phyloP scores from a whole-genome alignment of 1,140 invertebrate genomes.

The Odontomachus brunneus region DNA sequence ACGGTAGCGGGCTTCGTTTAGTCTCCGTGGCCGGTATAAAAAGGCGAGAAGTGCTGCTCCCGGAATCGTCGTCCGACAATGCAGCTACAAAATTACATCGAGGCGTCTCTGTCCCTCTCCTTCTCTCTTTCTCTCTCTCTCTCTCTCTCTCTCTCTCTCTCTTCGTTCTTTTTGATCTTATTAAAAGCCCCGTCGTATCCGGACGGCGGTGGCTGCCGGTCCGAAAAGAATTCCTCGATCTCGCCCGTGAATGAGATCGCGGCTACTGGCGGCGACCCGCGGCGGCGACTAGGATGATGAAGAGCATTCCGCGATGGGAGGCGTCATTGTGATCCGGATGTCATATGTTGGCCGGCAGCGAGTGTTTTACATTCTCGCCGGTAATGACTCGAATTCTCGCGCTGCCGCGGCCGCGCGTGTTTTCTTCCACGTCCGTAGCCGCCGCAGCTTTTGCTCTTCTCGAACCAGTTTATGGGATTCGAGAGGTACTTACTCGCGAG shows the following conservation, averaged over 20 bases:
- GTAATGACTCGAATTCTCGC: conserved; percentile 45
- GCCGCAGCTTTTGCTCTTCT: conserved; percentile 5
- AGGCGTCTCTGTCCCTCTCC: neutral
- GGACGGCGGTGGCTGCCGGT: conserved; percentile 51
- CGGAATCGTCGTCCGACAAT: conserved; percentile 65
- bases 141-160: conserved; percentile 6
- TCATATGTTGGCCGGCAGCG: conserved; percentile 68
- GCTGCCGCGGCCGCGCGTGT: neutral
- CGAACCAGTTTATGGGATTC: conserved; percentile 53
- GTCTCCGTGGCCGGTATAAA: conserved; percentile 25
- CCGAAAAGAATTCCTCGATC: conserved; percentile 73
- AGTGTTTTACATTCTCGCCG: conserved; percentile 64
- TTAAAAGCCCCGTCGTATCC: conserved; percentile 65
- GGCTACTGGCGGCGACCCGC: conserved; percentile 72
- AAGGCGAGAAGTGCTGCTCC: conserved; percentile 43
- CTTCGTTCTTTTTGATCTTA: conserved; percentile 60
- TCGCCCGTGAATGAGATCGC: conserved; percentile 72
- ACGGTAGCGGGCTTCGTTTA: conserved; percentile 68
- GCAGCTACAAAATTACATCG: conserved; percentile 69
- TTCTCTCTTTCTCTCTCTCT: neutral
- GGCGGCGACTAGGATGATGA: conserved; percentile 70
- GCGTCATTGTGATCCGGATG: conserved; percentile 73
- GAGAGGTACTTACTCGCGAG: neutral
- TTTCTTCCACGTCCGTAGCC: conserved; percentile 28
- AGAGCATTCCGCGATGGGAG: conserved; percentile 72